Evolutionary conservation across 2,888 invertebrate species (phyloP), one percentile per base, ranked within the genome.

Genomic region (Cerastoderma edule): DNA sequence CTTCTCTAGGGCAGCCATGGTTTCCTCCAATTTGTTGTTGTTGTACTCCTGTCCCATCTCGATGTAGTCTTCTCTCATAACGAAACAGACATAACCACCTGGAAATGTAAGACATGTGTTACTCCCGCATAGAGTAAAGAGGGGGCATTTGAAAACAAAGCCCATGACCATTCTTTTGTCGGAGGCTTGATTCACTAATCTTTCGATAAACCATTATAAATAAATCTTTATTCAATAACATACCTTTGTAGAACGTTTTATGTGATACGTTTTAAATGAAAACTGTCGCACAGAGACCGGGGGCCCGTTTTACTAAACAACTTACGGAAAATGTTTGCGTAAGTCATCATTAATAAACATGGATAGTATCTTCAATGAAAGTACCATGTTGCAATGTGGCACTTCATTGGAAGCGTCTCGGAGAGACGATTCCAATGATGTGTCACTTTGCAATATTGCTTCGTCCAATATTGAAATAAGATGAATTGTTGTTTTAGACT

Each of bases 41-140:
- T 53, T 53, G 53, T 53, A 53, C 27, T 53, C 27, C 53, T 53
- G 27, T 28, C 27, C 53, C 53, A 2, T 53, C 27, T 53, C 53
- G 4, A 53, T 24, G 28, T 53, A 53, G 53, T 27, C 24, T 28
- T 53, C 27, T 28, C 24, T 53, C 53, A 53, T 53, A 24, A 53
- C 27, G 2, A 53, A 27, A 22, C 53, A 53, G 6, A 53, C 27
- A 53, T 53, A 53, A 53, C 53, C 53, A 53, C 24, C 53, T 53
- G n/a, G 3, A 53, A 53, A 10, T n/a, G n/a, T 13, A 32, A 48
- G 6, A 48, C n/a, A 48, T 6, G 22, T 22, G n/a, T 39, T 39
- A 16, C 39, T 13, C n/a, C n/a, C n/a, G n/a, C n/a, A n/a, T n/a
- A n/a, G n/a, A n/a, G n/a, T n/a, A n/a, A n/a, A n/a, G n/a, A n/a